A percentile compares a stretch with the other conserved stretches of the same genome.
Evolutionary conservation across 2,113 vertebrate species (phyloP).

Genomic region (Anarhynchus alexandrinus): DNA sequence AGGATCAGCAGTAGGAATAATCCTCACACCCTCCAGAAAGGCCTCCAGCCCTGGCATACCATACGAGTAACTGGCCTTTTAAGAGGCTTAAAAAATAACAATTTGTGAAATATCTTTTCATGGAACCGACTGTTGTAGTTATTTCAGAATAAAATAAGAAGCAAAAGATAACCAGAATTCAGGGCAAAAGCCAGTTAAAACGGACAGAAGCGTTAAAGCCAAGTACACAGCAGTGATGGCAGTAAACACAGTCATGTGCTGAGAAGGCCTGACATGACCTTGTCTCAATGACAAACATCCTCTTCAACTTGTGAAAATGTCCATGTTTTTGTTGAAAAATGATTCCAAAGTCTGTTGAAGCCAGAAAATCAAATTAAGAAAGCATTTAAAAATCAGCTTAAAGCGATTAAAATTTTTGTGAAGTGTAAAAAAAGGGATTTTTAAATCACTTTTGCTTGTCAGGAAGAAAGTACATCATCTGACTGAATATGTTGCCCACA

Average conservation of each 20-base stretch:
- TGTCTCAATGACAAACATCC: not conserved
- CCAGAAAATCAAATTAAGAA: slow-evolving; percentile 45
- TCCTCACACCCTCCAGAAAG: not conserved
- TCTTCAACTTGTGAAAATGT: not conserved
- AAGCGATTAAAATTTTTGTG: slow-evolving; percentile 52
- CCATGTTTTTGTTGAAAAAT: not conserved
- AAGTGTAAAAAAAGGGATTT: slow-evolving; percentile 44
- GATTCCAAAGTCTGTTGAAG: not conserved
- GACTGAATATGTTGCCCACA: not conserved
- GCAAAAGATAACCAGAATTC: not conserved
- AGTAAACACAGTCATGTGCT: not conserved
- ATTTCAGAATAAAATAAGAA: not conserved
- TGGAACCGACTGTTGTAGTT: not conserved
- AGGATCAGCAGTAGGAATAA: not conserved
- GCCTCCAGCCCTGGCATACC: not conserved
- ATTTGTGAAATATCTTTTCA: not conserved
- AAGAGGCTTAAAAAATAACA: slow-evolving; percentile 20
- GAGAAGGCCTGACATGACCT: not conserved
- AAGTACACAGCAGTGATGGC: not conserved
- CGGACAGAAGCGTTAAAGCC: not conserved
- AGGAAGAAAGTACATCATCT: not conserved
- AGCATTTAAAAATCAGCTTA: slow-evolving; percentile 51
- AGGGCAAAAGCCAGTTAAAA: not conserved
- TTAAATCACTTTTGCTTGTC: slow-evolving; percentile 1
- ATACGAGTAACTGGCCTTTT: not conserved